Base-by-base conservation (phyloP, 2,888 invertebrate species). In the Osmoderma eremita region DNA sequence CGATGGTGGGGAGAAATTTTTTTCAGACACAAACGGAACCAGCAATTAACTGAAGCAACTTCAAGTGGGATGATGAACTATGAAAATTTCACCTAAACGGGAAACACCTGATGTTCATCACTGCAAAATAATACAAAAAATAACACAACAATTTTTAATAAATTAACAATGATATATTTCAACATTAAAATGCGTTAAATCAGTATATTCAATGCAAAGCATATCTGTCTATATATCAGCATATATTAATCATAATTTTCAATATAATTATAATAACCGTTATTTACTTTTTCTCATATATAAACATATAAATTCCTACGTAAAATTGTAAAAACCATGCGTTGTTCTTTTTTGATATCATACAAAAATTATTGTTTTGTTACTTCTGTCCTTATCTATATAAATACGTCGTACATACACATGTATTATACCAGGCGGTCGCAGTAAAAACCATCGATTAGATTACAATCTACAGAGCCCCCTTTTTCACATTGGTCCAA, bases 101-200 rank as follows among this genome's bases (percentile, higher is more conserved):
- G n/a, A n/a, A n/a, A n/a, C n/a, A n/a, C n/a, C n/a, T n/a, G n/a
- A n/a, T n/a, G n/a, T n/a, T n/a, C n/a, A n/a, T n/a, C n/a, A n/a
- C n/a, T n/a, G n/a, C n/a, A n/a, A n/a, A n/a, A n/a, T n/a, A n/a
- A n/a, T n/a, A n/a, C n/a, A n/a, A n/a, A n/a, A 22, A 67, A 67
- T 53, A 20, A 67, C 54, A 62, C 48, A 63, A 30, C 30, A 1
- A 8, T n/a, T 42, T 45, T 65, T 66, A 70, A 70, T 72, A 75
- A 75, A 77, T 77, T 75, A 78, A 78, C 76, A 78, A 78, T 77
- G 74, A 75, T 79, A 78, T 80, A 79, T 78, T 79, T 78, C 76
- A 79, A 78, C 78, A 78, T 78, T 77, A 76, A 77, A 77, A 76
- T 77, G 78, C 77, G 69, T 73, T 78, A 76, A 76, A 76, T 79